These are phyloP conservation scores for Coelogynopora nodosa DNA, from an alignment of 2,888 invertebrate species.

Conservation along the genomic window DNA sequence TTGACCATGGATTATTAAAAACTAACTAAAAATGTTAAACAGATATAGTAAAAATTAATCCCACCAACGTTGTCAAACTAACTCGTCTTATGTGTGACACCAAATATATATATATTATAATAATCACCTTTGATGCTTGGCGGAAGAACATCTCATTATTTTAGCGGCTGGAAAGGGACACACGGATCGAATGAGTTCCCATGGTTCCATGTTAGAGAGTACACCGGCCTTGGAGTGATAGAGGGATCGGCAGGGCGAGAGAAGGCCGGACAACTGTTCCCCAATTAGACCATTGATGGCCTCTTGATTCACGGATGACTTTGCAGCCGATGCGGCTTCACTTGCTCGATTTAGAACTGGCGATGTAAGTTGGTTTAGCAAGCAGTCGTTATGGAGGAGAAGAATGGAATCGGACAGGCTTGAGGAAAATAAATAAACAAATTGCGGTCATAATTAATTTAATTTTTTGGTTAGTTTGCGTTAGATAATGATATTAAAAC, in stretches of 20 bases:
- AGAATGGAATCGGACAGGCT: conserved; percentile 55
- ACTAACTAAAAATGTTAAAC: no score
- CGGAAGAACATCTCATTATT: conserved; percentile 49
- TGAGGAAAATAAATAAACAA: conserved; percentile 37
- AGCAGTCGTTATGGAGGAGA: conserved; percentile 55
- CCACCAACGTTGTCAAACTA: no score
- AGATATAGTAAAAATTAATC: no score
- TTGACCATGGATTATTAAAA: no score
- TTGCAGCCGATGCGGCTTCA: neutral
- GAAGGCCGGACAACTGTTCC: conserved; percentile 53
- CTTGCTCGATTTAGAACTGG: neutral
- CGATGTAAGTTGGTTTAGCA: conserved; percentile 45
- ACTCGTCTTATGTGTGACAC: no score
- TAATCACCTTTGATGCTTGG: neutral
- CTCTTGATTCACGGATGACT: neutral
- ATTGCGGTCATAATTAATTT: no score
- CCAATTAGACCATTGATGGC: conserved; percentile 55
- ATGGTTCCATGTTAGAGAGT: conserved; percentile 56
- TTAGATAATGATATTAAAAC: neutral
- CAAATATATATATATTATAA: no score
- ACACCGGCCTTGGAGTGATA: neutral
- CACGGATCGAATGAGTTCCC: conserved; percentile 55
- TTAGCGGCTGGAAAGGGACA: conserved; percentile 57
- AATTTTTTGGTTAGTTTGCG: no score
- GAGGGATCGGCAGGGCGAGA: conserved; percentile 45